Evolutionary conservation across 2,113 vertebrate genomes (phyloP).

Genomic region (Meles meles): DNA sequence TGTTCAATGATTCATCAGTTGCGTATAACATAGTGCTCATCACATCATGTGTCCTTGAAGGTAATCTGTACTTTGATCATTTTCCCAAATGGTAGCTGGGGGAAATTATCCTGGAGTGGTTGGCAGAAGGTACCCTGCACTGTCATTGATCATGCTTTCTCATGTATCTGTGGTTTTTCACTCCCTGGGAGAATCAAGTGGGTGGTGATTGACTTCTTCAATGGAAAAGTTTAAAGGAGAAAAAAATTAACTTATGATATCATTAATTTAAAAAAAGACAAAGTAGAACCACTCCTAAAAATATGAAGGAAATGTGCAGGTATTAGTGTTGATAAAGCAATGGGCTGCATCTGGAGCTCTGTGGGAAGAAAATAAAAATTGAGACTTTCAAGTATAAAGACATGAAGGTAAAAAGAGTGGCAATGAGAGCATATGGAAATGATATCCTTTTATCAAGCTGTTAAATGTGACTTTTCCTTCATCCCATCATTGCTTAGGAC

Average conservation of each 20-base stretch:
- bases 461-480: not conserved
- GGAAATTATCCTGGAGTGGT: not conserved
- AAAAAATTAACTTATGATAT: not conserved
- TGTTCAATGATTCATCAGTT: not conserved
- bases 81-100: not conserved
- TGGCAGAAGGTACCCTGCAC: not conserved
- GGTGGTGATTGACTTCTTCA: not conserved
- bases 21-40: not conserved
- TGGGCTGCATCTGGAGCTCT: not conserved
- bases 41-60: not conserved
- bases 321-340: not conserved
- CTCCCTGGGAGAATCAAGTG: not conserved
- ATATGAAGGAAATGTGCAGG: not conserved
- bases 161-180: not conserved
- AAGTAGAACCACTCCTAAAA: not conserved
- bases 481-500: not conserved
- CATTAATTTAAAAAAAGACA: not conserved
- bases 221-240: not conserved
- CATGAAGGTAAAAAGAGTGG: not conserved
- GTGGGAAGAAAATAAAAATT: not conserved
- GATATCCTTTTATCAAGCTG: not conserved
- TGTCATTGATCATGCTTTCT: not conserved
- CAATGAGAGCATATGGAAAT: not conserved
- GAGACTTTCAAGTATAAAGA: not conserved
- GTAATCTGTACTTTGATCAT: not conserved